A percentile compares a stretch with the other conserved stretches of the same genome.
Conservation (phyloP, 1,140 invertebrate genomes). For the Drosophila elegans region DNA sequence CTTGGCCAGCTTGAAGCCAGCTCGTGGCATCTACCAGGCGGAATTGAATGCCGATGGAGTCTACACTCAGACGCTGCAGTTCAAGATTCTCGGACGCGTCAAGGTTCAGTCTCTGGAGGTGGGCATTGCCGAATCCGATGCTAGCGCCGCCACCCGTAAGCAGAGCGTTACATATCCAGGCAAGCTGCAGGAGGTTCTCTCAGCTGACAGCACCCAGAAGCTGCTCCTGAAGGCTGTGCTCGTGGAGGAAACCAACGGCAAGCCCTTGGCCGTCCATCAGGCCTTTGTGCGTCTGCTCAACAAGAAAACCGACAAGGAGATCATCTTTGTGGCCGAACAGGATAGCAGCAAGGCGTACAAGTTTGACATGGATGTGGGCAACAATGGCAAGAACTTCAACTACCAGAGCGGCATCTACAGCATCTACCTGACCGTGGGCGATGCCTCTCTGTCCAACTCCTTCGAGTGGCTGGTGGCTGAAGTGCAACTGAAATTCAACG, state of each 20-base stretch:
- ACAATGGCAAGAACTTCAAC: conserved; percentile 92
- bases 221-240: conserved; percentile 93
- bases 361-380: conserved; percentile 94
- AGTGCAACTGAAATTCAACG: conserved; percentile 90
- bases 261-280: conserved; percentile 93
- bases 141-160: conserved; percentile 91
- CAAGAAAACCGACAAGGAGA: conserved; percentile 90
- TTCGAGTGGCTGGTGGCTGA: conserved; percentile 94
- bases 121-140: conserved; percentile 95
- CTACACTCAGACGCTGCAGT: conserved; percentile 88
- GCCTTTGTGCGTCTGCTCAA: conserved; percentile 94
- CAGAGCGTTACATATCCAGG: conserved; percentile 90
- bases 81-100: conserved; percentile 91
- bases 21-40: conserved; percentile 93
- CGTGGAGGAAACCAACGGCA: conserved; percentile 89
- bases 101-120: conserved; percentile 92
- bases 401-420: conserved; percentile 92
- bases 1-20: conserved; percentile 91
- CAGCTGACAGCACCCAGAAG: conserved; percentile 96
- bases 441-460: conserved; percentile 95
- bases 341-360: conserved; percentile 93
- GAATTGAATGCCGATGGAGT: conserved; percentile 89
- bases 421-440: conserved; percentile 95
- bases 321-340: conserved; percentile 97
- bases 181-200: conserved; percentile 88